Evolutionary conservation across 2,888 invertebrate genomes (phyloP).

Genomic region (Drosophila acutilabella): DNA sequence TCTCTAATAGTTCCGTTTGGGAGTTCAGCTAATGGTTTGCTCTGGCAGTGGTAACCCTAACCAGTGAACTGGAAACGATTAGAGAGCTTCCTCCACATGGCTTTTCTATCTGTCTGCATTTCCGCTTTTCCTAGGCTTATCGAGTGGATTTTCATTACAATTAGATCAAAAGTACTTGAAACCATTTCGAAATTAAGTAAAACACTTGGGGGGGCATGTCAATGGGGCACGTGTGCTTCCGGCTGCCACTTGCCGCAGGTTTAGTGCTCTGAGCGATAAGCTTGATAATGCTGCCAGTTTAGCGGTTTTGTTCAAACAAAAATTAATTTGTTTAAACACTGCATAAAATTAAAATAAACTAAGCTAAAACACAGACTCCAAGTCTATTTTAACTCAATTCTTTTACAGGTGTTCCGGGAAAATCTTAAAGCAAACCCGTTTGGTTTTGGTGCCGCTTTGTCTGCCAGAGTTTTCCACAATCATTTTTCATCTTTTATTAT

Average conservation of each 20-base stretch:
- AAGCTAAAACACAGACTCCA: neutral
- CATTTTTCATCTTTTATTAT: slow-evolving; percentile 53
- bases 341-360: neutral
- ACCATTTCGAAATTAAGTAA: slow-evolving; percentile 4
- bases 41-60: neutral
- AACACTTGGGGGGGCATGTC: slow-evolving; percentile 9
- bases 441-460: slow-evolving; percentile 48
- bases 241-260: slow-evolving; percentile 52
- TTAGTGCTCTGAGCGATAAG: slow-evolving; percentile 16
- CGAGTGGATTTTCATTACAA: slow-evolving; percentile 24
- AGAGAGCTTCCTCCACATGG: slow-evolving; percentile 22
- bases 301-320: neutral
- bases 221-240: slow-evolving; percentile 59
- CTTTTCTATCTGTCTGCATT: slow-evolving; percentile 40
- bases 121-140: slow-evolving; percentile 62
- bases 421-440: neutral
- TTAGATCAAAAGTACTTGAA: slow-evolving; percentile 44
- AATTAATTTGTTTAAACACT: neutral
- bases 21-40: neutral
- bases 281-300: neutral
- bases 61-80: slow-evolving; percentile 6
- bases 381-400: too few relatives aligned
- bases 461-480: slow-evolving; percentile 39
- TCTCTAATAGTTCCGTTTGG: slow-evolving; percentile 33
- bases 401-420: neutral